Evolutionary conservation across 2,888 invertebrate species (phyloP).

Genomic region (Myopa testacea): DNA sequence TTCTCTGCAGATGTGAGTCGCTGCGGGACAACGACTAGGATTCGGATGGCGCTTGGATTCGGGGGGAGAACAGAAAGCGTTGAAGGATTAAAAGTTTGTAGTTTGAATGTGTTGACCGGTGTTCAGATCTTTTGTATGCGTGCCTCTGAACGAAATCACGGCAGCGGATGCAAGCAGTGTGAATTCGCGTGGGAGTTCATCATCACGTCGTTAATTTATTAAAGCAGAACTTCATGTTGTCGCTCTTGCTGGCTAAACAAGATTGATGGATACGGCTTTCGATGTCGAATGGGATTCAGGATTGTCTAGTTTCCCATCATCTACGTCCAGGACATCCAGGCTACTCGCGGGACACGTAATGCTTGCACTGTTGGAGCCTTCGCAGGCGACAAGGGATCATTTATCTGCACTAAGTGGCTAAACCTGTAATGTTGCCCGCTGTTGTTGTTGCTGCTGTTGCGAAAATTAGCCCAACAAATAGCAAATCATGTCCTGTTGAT

Average conservation of each 20-base stretch:
- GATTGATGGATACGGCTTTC: slow-evolving; percentile 57
- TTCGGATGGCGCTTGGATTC: neutral
- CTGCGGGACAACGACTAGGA: neutral
- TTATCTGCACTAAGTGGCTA: slow-evolving; percentile 37
- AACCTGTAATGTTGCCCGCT: neutral
- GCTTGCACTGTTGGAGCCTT: slow-evolving; percentile 8
- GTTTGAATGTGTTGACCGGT: neutral
- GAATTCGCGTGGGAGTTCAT: too few species aligned
- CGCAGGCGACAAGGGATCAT: slow-evolving; percentile 45
- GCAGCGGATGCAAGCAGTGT: too few species aligned
- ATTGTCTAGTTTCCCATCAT: neutral
- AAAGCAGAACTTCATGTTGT: slow-evolving; percentile 9
- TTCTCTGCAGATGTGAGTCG: neutral
- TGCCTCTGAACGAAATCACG: too few species aligned
- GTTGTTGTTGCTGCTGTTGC: slow-evolving; percentile 17
- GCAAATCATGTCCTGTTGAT: slow-evolving; percentile 58
- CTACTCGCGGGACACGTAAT: neutral
- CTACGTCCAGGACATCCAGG: neutral
- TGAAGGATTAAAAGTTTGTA: neutral
- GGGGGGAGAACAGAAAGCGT: neutral
- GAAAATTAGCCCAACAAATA: slow-evolving; percentile 47
- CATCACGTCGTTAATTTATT: too few species aligned
- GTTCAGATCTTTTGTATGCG: too few species aligned
- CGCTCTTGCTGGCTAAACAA: slow-evolving; percentile 52
- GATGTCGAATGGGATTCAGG: slow-evolving; percentile 35